Evolutionary conservation across 1,140 invertebrate genomes (phyloP).

Genomic region (Muscidifurax raptorellus): DNA sequence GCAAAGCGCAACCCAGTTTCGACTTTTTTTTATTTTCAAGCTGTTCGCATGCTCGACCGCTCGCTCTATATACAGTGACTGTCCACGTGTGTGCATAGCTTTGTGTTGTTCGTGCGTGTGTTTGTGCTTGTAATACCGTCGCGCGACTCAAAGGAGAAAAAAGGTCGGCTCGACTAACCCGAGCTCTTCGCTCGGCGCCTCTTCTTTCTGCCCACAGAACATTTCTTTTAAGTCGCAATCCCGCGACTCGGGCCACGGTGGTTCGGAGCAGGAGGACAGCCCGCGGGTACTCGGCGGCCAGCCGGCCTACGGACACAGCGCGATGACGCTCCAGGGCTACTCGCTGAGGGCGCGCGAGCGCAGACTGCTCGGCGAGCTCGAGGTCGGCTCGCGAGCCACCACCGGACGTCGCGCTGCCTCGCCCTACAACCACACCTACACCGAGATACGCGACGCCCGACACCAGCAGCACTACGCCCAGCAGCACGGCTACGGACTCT

Average conservation of each 20-base stretch:
- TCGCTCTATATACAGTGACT: not conserved
- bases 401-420: slow-evolving; percentile 71
- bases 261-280: slow-evolving; percentile 81
- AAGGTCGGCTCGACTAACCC: not conserved
- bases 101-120: not conserved
- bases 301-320: slow-evolving; percentile 65
- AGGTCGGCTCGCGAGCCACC: slow-evolving; percentile 53
- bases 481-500: slow-evolving; percentile 60
- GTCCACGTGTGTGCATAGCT: not conserved
- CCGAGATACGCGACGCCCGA: slow-evolving; percentile 78
- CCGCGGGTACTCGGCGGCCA: slow-evolving; percentile 64
- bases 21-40: not conserved
- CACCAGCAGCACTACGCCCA: slow-evolving; percentile 59
- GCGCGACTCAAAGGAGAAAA: not conserved
- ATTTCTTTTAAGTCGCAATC: slow-evolving; percentile 84
- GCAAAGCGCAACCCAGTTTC: not conserved
- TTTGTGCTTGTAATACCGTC: not conserved
- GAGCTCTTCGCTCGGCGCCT: not conserved
- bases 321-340: slow-evolving; percentile 71
- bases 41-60: not conserved
- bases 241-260: slow-evolving; percentile 79
- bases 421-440: slow-evolving; percentile 81
- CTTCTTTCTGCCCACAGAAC: slow-evolving; percentile 77
- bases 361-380: slow-evolving; percentile 58
- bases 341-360: slow-evolving; percentile 65